Percentiles rank a stretch among this genome's conserved stretches.
Evolutionary conservation across 2,797 vertebrate genomes (phyloP).

Genomic region (Lophotriccus pileatus): DNA sequence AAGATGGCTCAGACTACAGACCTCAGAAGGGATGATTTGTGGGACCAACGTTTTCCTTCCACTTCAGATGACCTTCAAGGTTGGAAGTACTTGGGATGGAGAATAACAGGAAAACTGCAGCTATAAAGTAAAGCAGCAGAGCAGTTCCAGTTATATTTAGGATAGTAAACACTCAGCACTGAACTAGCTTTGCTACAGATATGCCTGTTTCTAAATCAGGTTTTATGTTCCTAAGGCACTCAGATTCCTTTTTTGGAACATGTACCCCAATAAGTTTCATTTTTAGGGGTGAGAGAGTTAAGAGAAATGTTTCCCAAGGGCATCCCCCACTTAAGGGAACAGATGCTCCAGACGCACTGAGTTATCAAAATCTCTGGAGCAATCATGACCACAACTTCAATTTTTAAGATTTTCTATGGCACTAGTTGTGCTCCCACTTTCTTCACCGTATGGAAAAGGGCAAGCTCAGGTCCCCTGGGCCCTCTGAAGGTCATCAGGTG

Average conservation of each 20-base stretch:
- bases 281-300: not conserved
- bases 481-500: not conserved
- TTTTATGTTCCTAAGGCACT: conserved; percentile 10
- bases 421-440: not conserved
- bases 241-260: not conserved
- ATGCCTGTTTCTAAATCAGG: not conserved
- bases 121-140: not conserved
- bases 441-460: not conserved
- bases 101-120: not conserved
- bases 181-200: not conserved
- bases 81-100: not conserved
- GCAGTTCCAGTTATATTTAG: not conserved
- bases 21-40: not conserved
- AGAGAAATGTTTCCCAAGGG: not conserved
- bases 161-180: not conserved
- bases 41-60: not conserved
- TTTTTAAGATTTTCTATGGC: not conserved
- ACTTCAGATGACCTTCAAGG: not conserved
- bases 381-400: not conserved
- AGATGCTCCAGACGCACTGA: not conserved
- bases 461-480: not conserved
- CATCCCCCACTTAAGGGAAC: not conserved
- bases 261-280: not conserved
- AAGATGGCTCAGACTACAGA: not conserved
- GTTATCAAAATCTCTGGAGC: not conserved